Evolutionary conservation across 2,888 invertebrate genomes (phyloP).

Genomic region (Ophion costatus): DNA sequence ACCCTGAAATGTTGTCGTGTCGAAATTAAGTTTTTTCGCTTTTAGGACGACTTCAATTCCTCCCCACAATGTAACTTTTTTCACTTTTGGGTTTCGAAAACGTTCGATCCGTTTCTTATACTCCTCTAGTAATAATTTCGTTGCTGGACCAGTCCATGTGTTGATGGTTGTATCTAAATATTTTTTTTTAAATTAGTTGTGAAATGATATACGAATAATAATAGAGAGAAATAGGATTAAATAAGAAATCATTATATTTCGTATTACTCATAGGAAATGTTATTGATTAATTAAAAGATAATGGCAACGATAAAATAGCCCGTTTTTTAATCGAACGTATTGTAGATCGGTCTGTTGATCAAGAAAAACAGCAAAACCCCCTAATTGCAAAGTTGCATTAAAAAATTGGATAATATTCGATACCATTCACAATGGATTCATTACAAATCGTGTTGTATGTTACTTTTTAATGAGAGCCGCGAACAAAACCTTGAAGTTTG

Average conservation of each 20-base stretch:
- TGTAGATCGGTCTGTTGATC: too few relatives aligned
- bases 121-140: too few relatives aligned
- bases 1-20: not conserved
- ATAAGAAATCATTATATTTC: constrained; percentile 1
- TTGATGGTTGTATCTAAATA: too few relatives aligned
- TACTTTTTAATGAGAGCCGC: not conserved
- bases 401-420: not conserved
- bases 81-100: too few relatives aligned
- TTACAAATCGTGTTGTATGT: constrained; percentile 11
- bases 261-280: constrained; percentile 1
- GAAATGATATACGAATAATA: too few relatives aligned
- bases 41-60: too few relatives aligned
- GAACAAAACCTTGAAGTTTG: not conserved
- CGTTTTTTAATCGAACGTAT: not conserved
- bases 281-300: constrained; percentile 6
- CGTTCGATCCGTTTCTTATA: too few relatives aligned
- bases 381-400: not conserved
- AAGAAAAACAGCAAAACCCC: not conserved
- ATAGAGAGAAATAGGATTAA: not conserved
- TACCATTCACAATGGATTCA: constrained; percentile 4
- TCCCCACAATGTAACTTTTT: not conserved
- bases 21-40: not conserved
- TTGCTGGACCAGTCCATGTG: too few relatives aligned
- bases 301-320: not conserved
- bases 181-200: too few relatives aligned